Conservation (phyloP, 2,888 invertebrate species). For the Branchinecta sandiegonensis region DNA sequence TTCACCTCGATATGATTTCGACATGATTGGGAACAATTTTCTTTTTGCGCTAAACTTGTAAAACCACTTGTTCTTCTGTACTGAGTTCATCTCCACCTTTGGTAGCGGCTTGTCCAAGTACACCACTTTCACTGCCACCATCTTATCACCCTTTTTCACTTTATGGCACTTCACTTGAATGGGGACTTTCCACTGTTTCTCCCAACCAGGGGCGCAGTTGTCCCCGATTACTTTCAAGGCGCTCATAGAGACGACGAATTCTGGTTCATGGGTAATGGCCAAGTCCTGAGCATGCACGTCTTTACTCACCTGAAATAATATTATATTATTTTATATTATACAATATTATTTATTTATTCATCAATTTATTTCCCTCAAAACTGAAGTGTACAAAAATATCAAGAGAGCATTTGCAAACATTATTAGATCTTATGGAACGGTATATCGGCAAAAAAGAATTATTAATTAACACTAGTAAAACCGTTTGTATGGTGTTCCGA, state of each 20-base stretch:
- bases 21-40: not conserved
- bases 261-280: not conserved
- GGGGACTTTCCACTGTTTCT: not conserved
- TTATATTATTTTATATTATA: no score
- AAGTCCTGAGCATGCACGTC: not conserved
- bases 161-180: not conserved
- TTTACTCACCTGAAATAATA: not conserved
- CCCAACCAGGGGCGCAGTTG: not conserved
- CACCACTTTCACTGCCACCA: conserved; percentile 27
- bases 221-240: not conserved
- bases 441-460: no score
- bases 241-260: not conserved
- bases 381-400: no score
- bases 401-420: no score
- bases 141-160: not conserved
- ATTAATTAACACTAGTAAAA: no score
- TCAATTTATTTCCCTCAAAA: no score
- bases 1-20: no score
- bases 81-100: conserved; percentile 27
- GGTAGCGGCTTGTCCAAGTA: conserved; percentile 32
- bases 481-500: no score
- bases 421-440: no score
- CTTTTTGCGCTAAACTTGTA: conserved; percentile 28
- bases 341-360: no score
- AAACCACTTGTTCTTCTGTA: conserved; percentile 31